phyloP scores from a whole-genome alignment of 2,113 vertebrate species.

The Artemisiospiza belli region DNA sequence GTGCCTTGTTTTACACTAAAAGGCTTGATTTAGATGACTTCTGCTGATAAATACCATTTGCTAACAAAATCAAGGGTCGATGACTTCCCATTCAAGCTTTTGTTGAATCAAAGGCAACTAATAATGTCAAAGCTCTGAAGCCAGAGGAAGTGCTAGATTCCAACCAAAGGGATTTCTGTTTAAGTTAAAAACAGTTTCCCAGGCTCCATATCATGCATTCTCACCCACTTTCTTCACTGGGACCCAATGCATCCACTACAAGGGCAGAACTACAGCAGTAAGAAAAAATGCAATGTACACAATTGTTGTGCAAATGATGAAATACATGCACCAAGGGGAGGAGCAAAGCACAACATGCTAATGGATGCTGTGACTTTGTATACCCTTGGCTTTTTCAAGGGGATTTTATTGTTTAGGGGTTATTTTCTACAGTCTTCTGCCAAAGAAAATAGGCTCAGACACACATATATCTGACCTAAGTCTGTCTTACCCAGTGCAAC shows the following conservation, averaged over 20 bases:
- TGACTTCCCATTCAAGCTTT: neutral
- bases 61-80: neutral
- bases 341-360: neutral
- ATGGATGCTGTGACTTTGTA: neutral
- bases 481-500: neutral
- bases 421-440: neutral
- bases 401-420: neutral
- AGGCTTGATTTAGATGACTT: neutral
- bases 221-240: neutral
- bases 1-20: neutral
- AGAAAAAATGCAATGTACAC: neutral
- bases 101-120: neutral
- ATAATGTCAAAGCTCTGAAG: neutral
- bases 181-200: neutral
- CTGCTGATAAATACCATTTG: neutral
- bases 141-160: neutral
- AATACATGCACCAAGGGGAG: neutral
- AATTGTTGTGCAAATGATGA: neutral
- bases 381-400: neutral
- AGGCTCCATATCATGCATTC: neutral
- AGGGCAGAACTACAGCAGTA: neutral
- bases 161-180: neutral
- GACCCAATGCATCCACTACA: neutral
- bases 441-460: neutral
- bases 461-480: neutral